These are phyloP conservation scores for Mayetiola destructor DNA, from an alignment of 2,888 invertebrate species.

Conservation along the genomic window DNA sequence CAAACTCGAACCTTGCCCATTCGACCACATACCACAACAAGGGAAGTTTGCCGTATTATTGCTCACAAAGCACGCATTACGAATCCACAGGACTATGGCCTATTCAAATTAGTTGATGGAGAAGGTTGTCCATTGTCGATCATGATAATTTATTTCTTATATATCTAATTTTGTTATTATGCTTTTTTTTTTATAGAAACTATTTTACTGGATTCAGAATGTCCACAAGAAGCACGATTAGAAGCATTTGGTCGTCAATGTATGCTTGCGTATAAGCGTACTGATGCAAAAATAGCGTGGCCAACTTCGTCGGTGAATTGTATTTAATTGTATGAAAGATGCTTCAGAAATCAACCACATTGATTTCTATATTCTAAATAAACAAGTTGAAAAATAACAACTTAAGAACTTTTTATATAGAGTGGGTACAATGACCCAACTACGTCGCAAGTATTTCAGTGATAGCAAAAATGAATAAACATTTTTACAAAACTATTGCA, in stretches of 20 bases:
- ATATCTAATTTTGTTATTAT: conserved; percentile 4
- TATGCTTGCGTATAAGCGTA: conserved; percentile 86
- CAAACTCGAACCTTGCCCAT: conserved; percentile 84
- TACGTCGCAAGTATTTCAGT: conserved; percentile 4
- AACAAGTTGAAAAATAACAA: no score
- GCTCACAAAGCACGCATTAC: conserved; percentile 91
- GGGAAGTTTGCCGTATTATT: conserved; percentile 85
- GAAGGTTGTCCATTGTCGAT: conserved; percentile 47
- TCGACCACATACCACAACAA: conserved; percentile 81
- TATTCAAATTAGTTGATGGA: conserved; percentile 79
- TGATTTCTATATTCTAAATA: no score
- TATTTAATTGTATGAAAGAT: background rate
- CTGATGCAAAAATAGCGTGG: conserved; percentile 96
- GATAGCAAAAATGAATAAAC: background rate
- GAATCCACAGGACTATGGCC: conserved; percentile 90
- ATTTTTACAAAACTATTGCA: background rate
- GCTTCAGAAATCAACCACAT: no score
- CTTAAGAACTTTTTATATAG: no score
- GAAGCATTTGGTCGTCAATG: conserved; percentile 65
- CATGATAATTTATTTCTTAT: background rate
- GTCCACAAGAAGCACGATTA: conserved; percentile 73
- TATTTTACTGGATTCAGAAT: conserved; percentile 72
- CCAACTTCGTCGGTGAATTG: conserved; percentile 38
- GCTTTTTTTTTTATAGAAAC: conserved; percentile 51
- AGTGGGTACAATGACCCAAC: no score